Base-by-base conservation (phyloP, 92 coral and sea anemone genomes). In the Actinernus sp. region DNA sequence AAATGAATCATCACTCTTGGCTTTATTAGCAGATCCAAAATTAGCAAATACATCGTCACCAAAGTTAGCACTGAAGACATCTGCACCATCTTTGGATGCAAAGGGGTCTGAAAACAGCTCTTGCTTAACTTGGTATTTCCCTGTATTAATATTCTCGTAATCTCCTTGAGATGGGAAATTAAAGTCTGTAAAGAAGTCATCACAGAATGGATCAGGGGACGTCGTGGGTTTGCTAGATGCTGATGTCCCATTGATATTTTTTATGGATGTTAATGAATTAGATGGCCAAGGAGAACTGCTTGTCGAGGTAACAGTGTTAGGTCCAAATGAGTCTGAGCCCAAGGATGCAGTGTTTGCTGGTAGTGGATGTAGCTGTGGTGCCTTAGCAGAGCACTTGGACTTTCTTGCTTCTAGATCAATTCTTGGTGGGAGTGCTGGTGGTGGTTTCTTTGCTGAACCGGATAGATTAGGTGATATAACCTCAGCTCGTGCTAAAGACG, bases 341-440 rank as follows among this genome's bases (percentile, higher is more conserved):
- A 26, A n/a, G 10, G 18, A 49, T 34, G 41, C 37, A 32, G 40
- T 7, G 14, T 65, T 70, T 38, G 74, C 1, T 9, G 38, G n/a
- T n/a, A n/a, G n/a, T n/a, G n/a, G n/a, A n/a, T n/a, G n/a, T n/a
- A n/a, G 4, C 52, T 12, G 52, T 8, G 52, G 52, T 8, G 52
- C 11, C 10, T 4, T 7, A 18, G 52, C 19, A 17, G 10, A 8
- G 5, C 21, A 5, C 19, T 9, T 18, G 10, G 22, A 8, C 11
- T 12, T 23, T 45, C 59, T 61, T 13, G 66, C 67, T 66, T 87
- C 90, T 47, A 95, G 68, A 65, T 95, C 99, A 16, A 91, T 60
- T 29, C 99, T 71, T 44, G 99, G 99, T 1, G 99, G 99, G 22
- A 80, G 78, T 4, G 93, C 95, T 1, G 99, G 99, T 0, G 99